A percentile compares a stretch with the other conserved stretches of the same genome.
Evolutionary conservation across 2,888 invertebrate genomes (phyloP).

Genomic region (Volucella inanis): DNA sequence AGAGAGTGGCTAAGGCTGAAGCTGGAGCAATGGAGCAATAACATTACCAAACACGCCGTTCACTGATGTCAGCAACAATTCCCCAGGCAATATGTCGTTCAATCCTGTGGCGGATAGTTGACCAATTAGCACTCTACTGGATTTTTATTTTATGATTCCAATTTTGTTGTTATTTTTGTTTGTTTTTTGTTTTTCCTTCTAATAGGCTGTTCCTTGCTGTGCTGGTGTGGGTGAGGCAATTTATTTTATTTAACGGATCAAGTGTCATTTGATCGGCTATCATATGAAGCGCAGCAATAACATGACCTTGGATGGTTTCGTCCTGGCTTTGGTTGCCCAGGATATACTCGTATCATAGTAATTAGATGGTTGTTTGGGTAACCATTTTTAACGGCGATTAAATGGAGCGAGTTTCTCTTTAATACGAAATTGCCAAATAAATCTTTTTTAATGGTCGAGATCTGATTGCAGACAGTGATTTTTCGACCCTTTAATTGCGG

Average conservation of each 20-base stretch:
- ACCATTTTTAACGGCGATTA: constrained; percentile 63
- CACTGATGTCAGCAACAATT: constrained; percentile 13
- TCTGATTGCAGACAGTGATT: constrained; percentile 6
- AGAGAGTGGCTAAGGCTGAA: neutral
- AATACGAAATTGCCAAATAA: constrained; percentile 61
- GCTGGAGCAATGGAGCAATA: neutral
- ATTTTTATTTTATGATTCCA: constrained; percentile 64
- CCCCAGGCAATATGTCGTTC: constrained; percentile 60
- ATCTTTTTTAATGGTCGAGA: constrained; percentile 62
- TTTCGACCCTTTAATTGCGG: too few relatives aligned
- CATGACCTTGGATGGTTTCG: neutral
- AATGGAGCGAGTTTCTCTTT: constrained; percentile 64
- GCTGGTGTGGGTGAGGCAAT: constrained; percentile 30
- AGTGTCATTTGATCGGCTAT: constrained; percentile 59
- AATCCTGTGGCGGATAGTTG: constrained; percentile 63
- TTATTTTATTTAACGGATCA: constrained; percentile 65
- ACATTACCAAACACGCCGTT: constrained; percentile 3
- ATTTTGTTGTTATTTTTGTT: constrained; percentile 35
- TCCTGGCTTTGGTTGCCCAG: neutral
- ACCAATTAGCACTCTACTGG: constrained; percentile 69
- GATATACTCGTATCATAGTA: constrained; percentile 52
- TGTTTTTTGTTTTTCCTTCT: constrained; percentile 2
- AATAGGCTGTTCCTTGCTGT: neutral
- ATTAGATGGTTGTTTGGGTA: constrained; percentile 67
- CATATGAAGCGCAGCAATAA: constrained; percentile 6